Evolutionary conservation across 2,113 vertebrate genomes (phyloP).

Genomic region (Sebastes fasciatus): DNA sequence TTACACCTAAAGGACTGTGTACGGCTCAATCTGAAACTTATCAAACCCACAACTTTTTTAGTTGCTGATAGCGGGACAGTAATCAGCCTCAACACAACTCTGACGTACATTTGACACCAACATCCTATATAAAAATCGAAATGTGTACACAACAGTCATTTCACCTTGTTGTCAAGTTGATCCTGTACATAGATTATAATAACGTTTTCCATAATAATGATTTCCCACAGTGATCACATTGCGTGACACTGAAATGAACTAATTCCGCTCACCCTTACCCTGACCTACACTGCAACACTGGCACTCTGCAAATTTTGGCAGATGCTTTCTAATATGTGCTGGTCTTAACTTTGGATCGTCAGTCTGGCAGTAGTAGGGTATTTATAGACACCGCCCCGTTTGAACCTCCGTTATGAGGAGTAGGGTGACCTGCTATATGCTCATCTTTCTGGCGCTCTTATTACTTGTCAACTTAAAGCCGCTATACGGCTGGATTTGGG

Average conservation of each 20-base stretch:
- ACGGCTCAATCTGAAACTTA: slow-evolving; percentile 29
- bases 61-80: not conserved
- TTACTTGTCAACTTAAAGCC: slow-evolving; percentile 40
- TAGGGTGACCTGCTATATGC: not conserved
- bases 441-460: slow-evolving; percentile 29
- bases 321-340: slow-evolving; percentile 14
- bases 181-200: not conserved
- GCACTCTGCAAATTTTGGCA: slow-evolving; percentile 6
- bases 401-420: slow-evolving; percentile 15
- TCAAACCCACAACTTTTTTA: slow-evolving; percentile 31
- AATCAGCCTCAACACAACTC: not conserved
- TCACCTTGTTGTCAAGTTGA: not conserved
- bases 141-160: not conserved
- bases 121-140: not conserved
- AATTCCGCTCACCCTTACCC: not conserved
- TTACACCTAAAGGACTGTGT: not conserved
- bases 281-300: slow-evolving; percentile 5
- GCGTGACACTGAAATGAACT: not conserved
- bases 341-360: not conserved
- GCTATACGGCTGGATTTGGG: not conserved
- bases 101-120: not conserved
- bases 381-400: slow-evolving; percentile 35
- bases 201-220: not conserved
- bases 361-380: slow-evolving; percentile 28
- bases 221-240: not conserved